These are phyloP conservation scores for Acleris holmiana DNA, from an alignment of 2,888 invertebrate species.

Conservation along the genomic window DNA sequence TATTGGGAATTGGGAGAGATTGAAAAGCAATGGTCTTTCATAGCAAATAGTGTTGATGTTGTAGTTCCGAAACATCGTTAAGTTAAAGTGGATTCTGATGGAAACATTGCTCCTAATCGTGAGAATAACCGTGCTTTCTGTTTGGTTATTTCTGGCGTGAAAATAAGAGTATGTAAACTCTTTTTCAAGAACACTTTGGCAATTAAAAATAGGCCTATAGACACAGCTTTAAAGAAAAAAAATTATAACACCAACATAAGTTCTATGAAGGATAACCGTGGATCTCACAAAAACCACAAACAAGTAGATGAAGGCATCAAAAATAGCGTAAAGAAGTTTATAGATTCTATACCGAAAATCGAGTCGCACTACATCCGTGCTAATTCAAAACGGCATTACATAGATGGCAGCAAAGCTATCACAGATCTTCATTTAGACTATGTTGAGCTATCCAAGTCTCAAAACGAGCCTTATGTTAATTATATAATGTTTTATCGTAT, in stretches of 20 bases:
- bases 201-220: too few species aligned
- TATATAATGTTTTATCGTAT: slow-evolving; percentile 43
- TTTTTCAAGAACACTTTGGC: too few species aligned
- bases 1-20: slow-evolving; percentile 33
- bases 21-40: slow-evolving; percentile 40
- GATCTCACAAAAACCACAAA: slow-evolving; percentile 19
- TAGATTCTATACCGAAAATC: slow-evolving; percentile 32
- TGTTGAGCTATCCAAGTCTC: slow-evolving; percentile 38
- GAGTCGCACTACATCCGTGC: slow-evolving; percentile 39
- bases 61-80: slow-evolving; percentile 43
- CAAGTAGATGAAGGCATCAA: slow-evolving; percentile 27
- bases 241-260: too few species aligned
- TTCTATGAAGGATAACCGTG: too few species aligned
- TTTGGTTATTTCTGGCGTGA: too few species aligned
- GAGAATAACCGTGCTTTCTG: background rate
- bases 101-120: slow-evolving; percentile 9
- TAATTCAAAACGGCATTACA: slow-evolving; percentile 27
- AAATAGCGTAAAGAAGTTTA: slow-evolving; percentile 26
- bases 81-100: slow-evolving; percentile 40
- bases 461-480: slow-evolving; percentile 28
- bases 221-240: too few species aligned
- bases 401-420: slow-evolving; percentile 38
- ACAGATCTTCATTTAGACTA: slow-evolving; percentile 42
- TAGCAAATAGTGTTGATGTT: slow-evolving; percentile 32
- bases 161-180: too few species aligned